Percentiles rank a stretch among this genome's conserved stretches.
phyloP scores from a whole-genome alignment of 1,140 invertebrate genomes.

The Myzus persicae region DNA sequence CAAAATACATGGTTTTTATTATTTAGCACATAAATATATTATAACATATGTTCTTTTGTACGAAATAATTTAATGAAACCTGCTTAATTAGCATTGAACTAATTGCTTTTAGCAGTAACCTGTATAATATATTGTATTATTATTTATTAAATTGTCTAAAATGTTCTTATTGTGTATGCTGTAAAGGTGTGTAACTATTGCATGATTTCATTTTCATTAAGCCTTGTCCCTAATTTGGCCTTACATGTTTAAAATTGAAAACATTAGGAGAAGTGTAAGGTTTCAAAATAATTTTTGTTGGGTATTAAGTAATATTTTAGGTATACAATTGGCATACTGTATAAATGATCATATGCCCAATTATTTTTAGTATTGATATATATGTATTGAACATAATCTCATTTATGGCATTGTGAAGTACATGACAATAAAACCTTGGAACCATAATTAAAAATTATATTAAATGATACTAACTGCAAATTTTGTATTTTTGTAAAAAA shows the following conservation, averaged over 20 bases:
- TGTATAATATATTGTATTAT: not conserved
- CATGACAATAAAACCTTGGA: not conserved
- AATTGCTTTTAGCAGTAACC: not conserved
- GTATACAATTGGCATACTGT: not conserved
- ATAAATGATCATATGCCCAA: not conserved
- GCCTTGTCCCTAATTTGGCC: not conserved
- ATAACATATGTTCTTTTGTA: conserved; percentile 42
- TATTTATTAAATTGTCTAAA: conserved; percentile 3
- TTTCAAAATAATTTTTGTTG: not conserved
- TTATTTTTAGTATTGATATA: not conserved
- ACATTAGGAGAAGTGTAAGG: not conserved
- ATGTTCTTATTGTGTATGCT: not conserved
- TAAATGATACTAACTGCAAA: not conserved
- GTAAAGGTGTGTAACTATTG: not conserved
- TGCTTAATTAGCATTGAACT: conserved; percentile 32
- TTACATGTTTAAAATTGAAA: not conserved
- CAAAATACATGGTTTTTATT: not conserved
- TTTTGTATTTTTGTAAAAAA: not conserved
- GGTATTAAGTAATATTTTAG: conserved; percentile 1
- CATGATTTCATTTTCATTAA: not conserved
- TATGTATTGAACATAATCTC: not conserved
- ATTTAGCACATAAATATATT: not conserved
- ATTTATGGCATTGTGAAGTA: not conserved
- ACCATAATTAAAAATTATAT: not conserved
- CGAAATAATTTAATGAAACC: conserved; percentile 25